Base-by-base conservation (phyloP, 2,797 vertebrate species). In the Pelochelys cantorii region DNA sequence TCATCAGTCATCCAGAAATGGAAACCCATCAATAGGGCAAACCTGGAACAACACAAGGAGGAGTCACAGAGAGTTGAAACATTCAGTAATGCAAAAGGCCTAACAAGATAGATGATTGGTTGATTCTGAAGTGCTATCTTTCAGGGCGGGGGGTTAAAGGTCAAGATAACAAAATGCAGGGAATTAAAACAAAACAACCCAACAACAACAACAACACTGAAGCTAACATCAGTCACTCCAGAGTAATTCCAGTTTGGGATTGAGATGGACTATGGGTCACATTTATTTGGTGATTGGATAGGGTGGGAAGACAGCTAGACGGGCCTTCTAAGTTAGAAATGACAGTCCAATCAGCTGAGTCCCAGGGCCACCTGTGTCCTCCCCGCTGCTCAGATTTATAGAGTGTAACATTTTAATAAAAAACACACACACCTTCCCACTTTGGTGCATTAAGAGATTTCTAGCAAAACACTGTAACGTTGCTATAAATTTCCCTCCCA, bases 371-470 rank as follows among this genome's bases (percentile, higher is more conserved):
- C 98, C 98, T 99, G 98, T 98, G 97, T 98, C 95, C 97, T 98
- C 98, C 98, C 97, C 97, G 90, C 78, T 85, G 97, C 96, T 95
- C 86, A 97, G 97, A 98, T 98, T 98, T 98, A 98, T 98, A 97
- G 98, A 97, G 97, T 98, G 98, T 89, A 97, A 97, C 96, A 98
- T 98, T 98, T 98, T 98, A 98, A 98, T 98, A 98, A 98, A 98
- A 98, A 98, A 98, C 97, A 98, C 97, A 97, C 97, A 98, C 97
- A 97, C 98, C 97, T 98, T 97, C 96, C 96, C 96, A 97, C 97
- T 97, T 97, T 94, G 97, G 98, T 98, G 97, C 98, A 98, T 98
- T 98, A 98, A 98, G 98, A 98, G 98, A 98, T 98, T 98, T 98
- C 98, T 97, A 98, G 97, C 98, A 98, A 98, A 98, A 98, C 98